These are phyloP conservation scores for Saimiri boliviensis DNA, from an alignment of 2,113 vertebrate species.

Conservation along the genomic window DNA sequence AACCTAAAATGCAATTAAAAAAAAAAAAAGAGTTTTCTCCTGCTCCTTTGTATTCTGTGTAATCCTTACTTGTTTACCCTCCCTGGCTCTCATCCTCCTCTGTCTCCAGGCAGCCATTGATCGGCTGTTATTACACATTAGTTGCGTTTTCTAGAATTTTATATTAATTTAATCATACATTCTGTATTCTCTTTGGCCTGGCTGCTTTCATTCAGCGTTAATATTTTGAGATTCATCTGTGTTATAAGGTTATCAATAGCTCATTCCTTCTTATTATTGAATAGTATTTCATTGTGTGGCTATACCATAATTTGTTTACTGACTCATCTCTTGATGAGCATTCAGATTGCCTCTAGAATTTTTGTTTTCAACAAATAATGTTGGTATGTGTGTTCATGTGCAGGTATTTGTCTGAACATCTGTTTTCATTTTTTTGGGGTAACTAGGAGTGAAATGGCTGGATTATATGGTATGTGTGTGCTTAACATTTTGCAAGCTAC, in stretches of 20 bases:
- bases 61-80: not conserved
- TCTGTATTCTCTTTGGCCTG: not conserved
- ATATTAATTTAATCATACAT: not conserved
- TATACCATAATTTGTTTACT: too few relatives aligned
- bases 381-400: not conserved
- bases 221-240: not conserved
- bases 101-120: not conserved
- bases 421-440: not conserved
- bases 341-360: too few relatives aligned
- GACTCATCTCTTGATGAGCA: too few relatives aligned
- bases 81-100: too few relatives aligned
- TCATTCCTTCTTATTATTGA: not conserved
- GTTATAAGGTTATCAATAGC: not conserved
- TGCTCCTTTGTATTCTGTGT: not conserved
- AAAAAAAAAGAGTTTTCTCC: not conserved
- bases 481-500: not conserved
- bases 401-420: not conserved
- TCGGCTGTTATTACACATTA: not conserved
- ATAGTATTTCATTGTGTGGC: too few relatives aligned
- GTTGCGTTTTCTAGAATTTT: not conserved
- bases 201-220: not conserved
- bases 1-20: too few relatives aligned
- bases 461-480: not conserved
- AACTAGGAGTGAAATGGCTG: not conserved
- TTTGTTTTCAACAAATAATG: too few relatives aligned